Conservation (phyloP, 2,797 vertebrate species). For the Sebastes oblongus region DNA sequence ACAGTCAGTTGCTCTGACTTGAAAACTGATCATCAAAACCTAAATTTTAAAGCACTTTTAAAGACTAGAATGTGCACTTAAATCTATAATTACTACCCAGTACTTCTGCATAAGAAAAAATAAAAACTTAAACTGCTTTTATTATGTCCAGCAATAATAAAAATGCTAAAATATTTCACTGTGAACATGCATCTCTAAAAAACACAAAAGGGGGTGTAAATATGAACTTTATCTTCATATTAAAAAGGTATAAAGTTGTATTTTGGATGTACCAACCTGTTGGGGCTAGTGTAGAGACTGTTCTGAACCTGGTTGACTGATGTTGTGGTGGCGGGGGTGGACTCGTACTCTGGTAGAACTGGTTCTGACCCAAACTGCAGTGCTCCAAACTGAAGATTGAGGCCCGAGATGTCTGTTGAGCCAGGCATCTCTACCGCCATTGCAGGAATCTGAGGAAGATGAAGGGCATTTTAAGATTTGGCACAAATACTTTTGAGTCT, state of each 20-base stretch:
- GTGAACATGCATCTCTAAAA: not conserved
- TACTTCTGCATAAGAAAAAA: not conserved
- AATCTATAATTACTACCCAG: not conserved
- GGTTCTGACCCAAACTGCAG: constrained; percentile 98
- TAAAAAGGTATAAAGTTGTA: not conserved
- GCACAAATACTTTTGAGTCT: not conserved
- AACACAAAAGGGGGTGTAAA: not conserved
- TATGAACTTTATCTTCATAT: not conserved
- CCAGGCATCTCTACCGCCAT: constrained; percentile 98
- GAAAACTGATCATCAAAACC: not conserved
- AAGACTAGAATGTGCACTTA: not conserved
- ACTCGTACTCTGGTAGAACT: constrained; percentile 91
- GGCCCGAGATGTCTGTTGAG: constrained; percentile 93
- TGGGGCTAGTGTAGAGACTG: constrained; percentile 92
- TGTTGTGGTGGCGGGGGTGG: constrained; percentile 78
- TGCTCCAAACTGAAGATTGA: constrained; percentile 97
- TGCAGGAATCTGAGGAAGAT: constrained; percentile 88
- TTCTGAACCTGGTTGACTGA: constrained; percentile 87
- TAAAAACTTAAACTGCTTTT: not conserved
- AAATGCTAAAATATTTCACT: not conserved
- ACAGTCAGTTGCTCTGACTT: not conserved
- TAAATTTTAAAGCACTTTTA: not conserved
- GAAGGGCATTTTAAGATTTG: not conserved
- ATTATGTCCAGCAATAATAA: not conserved
- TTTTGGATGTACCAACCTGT: constrained; percentile 82